Conservation (phyloP, 1,140 invertebrate genomes). For the Chironomus striatipennis region DNA sequence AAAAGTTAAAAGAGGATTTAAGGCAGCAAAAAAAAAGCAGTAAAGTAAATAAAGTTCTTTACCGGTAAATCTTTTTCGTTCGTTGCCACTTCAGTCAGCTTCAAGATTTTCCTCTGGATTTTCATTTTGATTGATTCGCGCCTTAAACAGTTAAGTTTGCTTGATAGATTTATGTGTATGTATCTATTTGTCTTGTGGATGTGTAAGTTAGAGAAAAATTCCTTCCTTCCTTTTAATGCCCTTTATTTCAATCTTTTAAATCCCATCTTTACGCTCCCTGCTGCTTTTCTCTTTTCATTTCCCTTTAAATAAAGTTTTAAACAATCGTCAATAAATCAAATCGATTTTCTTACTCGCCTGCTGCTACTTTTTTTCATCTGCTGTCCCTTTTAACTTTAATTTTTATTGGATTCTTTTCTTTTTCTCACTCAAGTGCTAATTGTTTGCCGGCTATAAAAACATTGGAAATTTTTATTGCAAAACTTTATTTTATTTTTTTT, state of each 20-base stretch:
- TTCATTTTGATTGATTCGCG: conserved; percentile 13
- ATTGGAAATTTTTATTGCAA: not conserved
- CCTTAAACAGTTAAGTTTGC: not conserved
- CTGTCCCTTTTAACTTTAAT: no score
- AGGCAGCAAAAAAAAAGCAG: not conserved
- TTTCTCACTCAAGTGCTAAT: no score
- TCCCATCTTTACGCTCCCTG: not conserved
- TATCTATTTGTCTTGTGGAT: not conserved
- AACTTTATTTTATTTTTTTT: no score
- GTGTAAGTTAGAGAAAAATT: not conserved
- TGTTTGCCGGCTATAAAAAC: not conserved
- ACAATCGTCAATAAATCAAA: not conserved
- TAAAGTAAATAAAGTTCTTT: conserved; percentile 4
- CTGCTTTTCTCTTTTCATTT: not conserved
- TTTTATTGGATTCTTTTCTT: no score
- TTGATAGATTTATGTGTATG: conserved; percentile 1
- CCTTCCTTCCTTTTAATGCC: not conserved
- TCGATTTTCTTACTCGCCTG: not conserved
- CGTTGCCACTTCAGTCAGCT: not conserved
- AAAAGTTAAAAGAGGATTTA: conserved; percentile 8
- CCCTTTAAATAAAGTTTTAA: not conserved
- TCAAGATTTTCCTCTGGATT: not conserved
- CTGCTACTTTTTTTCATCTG: no score
- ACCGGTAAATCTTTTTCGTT: not conserved
- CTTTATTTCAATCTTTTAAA: conserved; percentile 10